Evolutionary conservation across 2,797 vertebrate genomes (phyloP), one percentile per base, ranked within the genome.

Genomic region (Mormyrus hasselquistii): DNA sequence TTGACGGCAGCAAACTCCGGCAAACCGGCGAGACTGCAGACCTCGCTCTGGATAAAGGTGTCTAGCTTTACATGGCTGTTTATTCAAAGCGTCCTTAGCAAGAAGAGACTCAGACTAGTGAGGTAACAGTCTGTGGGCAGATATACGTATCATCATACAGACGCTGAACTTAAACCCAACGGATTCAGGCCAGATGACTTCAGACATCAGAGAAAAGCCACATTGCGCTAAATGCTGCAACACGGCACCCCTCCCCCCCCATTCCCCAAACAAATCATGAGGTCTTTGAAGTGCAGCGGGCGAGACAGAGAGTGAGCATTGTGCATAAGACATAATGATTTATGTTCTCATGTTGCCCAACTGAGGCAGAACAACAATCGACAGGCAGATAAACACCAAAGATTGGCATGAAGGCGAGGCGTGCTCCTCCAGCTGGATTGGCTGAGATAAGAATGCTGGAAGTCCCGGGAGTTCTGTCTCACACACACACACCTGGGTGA

Each of bases 401-500:
- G 53, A 62, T n/a, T 50, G 57, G 59, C 59, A 49, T 19, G n/a
- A 50, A 88, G n/a, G 38, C n/a, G 2, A 49, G 7, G 0, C 22
- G 3, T 0, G 41, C 19, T 69, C 5, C 38, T 29, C 87, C 41
- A 47, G 38, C 57, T 87, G 57, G 86, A 87, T 22, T 49, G 55
- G 29, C 4, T 7, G 55, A 88, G 87, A 88, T 65, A 65, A 88
- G 57, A 69, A 2, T 16, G 6, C 25, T 38, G 84, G 16, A 41
- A 50, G n/a, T 25, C 44, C 44, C 2, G n/a, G 41, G 82, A 84
- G 44, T 14, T 53, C 83, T 41, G 34, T 76, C n/a, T 44, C 53
- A 88, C 79, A 84, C 76, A 84, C 76, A 85, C 88, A 55, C 52
- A 53, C 65, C 14, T 55, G 9, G 87, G 29, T 41, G 29, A 88